phyloP scores from a whole-genome alignment of 2,888 invertebrate genomes.

The Priocnemis perturbator region DNA sequence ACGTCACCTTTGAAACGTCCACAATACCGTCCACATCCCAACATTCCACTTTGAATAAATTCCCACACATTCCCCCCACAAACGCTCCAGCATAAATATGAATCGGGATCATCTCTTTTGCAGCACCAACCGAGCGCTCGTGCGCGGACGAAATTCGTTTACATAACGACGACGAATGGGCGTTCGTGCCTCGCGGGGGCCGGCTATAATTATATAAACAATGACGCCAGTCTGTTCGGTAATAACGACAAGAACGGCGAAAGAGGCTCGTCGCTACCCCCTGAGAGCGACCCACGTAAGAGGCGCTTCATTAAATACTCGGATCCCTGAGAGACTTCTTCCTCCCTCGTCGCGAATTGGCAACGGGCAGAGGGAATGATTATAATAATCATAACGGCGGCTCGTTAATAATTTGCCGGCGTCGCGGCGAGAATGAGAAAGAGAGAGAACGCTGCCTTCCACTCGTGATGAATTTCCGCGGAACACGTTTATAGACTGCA shows the following conservation, averaged over 20 bases:
- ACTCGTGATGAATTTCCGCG: too few species aligned
- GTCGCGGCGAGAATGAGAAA: too few species aligned
- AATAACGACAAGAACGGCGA: slow-evolving; percentile 54
- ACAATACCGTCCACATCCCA: too few species aligned
- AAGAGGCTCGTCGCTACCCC: slow-evolving; percentile 32
- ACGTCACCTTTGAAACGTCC: too few species aligned
- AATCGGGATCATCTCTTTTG: slow-evolving; percentile 13
- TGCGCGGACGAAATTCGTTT: slow-evolving; percentile 21
- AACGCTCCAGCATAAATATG: not conserved
- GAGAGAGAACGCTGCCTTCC: too few species aligned
- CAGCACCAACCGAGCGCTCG: too few species aligned
- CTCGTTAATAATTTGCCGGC: slow-evolving; percentile 6
- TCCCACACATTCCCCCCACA: not conserved
- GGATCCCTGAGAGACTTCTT: slow-evolving; percentile 39
- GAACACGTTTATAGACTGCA: too few species aligned
- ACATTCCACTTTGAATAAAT: too few species aligned
- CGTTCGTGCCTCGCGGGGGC: slow-evolving; percentile 40
- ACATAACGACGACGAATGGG: slow-evolving; percentile 33
- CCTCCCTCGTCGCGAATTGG: slow-evolving; percentile 29
- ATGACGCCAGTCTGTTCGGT: slow-evolving; percentile 48
- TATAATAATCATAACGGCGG: slow-evolving; percentile 53
- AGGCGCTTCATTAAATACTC: slow-evolving; percentile 60
- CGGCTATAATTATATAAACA: slow-evolving; percentile 61
- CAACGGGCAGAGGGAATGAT: slow-evolving; percentile 47
- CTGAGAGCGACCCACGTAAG: slow-evolving; percentile 55